Base-by-base conservation (phyloP, 2,113 vertebrate genomes). In the Myrmophylax atrothorax region DNA sequence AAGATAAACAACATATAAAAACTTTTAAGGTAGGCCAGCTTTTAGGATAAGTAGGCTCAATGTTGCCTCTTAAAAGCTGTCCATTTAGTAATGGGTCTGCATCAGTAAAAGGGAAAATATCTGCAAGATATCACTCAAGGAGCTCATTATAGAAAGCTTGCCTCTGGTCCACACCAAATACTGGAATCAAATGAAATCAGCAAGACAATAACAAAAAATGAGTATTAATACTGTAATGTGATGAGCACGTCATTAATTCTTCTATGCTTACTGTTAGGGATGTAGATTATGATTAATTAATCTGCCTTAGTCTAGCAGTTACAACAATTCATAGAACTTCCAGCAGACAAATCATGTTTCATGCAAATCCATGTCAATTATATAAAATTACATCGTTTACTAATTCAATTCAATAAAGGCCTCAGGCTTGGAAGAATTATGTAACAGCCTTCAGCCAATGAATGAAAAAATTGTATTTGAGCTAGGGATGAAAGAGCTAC, bases 381-480 rank as follows among this genome's bases (percentile, higher is more conserved):
- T 17, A 85, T 55, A 77, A 81, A 93, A 92, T 70, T 67, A 74
- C 47, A 76, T 14, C 31, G 17, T 75, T 84, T 93, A 42, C 35
- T 69, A 89, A 87, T 87, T 92, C 70, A 63, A 84, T 91, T 77
- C 44, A 91, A 58, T 56, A 77, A 87, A 94, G 89, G 18, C n/a
- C 42, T 31, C n/a, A 82, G 79, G 6, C 37, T 68, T 53, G 44
- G 49, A 82, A 89, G 15, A 87, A 69, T 94, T 87, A 73, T 49
- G 18, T 35, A 50, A 68, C 50, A 75, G 47, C n/a, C 66, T 86
- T 89, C 46, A 70, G 80, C 64, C 85, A 86, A 19, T 35, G 40
- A 85, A 52, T 89, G n/a, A 72, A 88, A 95, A 47, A 12, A 31
- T 15, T n/a, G 26, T 38, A 25, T 73, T 66, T 38, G 73, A 77